Evolutionary conservation across 1,140 invertebrate species (phyloP).

Genomic region (Aphis craccivora): DNA sequence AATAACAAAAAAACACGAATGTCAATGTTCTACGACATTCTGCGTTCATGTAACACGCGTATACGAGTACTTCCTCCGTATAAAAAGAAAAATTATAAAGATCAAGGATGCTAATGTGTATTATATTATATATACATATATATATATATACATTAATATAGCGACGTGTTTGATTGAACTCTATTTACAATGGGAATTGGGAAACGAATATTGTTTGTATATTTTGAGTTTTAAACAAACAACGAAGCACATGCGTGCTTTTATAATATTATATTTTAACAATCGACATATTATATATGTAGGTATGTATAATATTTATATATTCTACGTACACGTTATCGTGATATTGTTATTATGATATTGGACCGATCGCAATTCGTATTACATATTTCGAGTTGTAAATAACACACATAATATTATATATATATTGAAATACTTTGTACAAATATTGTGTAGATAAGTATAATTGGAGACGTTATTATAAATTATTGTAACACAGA

Average conservation of each 20-base stretch:
- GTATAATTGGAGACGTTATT: conserved; percentile 28
- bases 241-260: not conserved
- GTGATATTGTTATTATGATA: not conserved
- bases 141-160: not conserved
- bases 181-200: not conserved
- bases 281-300: not conserved
- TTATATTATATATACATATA: no score
- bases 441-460: not conserved
- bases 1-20: conserved; percentile 1
- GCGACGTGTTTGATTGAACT: not conserved
- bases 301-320: not conserved
- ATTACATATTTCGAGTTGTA: not conserved
- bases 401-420: not conserved
- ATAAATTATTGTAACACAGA: not conserved
- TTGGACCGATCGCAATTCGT: not conserved
- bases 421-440: not conserved
- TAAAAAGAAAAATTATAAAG: not conserved
- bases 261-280: not conserved
- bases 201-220: not conserved
- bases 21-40: not conserved
- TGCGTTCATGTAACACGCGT: not conserved
- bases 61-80: not conserved
- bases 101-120: conserved; percentile 13
- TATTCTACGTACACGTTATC: not conserved
- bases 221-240: not conserved